Percentiles rank a stretch among this genome's conserved stretches.
Evolutionary conservation across 1,140 invertebrate species (phyloP).

Genomic region (Aphis craccivora): DNA sequence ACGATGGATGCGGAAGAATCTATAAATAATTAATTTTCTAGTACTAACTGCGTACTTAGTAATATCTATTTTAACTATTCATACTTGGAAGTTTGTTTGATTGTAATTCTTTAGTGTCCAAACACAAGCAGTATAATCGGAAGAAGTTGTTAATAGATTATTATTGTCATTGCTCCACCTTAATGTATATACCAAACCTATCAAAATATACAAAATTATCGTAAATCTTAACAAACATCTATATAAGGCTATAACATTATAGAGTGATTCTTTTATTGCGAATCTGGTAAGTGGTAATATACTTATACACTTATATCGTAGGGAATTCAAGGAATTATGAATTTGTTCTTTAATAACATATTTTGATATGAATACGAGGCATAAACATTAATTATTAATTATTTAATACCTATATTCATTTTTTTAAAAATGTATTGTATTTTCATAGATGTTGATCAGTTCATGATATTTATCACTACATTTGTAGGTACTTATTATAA

Average conservation of each 20-base stretch:
- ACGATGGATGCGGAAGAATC: conserved; percentile 72
- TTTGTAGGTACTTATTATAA: too few relatives aligned
- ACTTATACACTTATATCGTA: background rate
- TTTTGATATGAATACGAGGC: background rate
- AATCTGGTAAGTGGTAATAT: background rate
- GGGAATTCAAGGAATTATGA: background rate
- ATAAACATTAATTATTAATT: background rate
- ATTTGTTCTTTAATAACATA: background rate
- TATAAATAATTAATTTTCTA: conserved; percentile 60
- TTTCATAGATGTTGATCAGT: too few relatives aligned
- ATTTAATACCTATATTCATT: background rate
- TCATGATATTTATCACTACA: too few relatives aligned
- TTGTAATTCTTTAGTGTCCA: conserved; percentile 65
- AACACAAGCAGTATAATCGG: conserved; percentile 70
- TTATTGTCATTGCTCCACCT: conserved; percentile 70
- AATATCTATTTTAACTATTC: background rate
- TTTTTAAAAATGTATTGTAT: too few relatives aligned
- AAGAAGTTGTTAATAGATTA: conserved; percentile 70
- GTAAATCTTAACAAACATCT: background rate
- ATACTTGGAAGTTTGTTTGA: conserved; percentile 43
- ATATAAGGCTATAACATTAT: background rate
- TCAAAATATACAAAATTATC: background rate
- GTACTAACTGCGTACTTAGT: background rate
- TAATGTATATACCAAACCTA: conserved; percentile 72
- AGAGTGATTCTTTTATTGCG: background rate